Percentiles rank a stretch among this genome's conserved stretches.
phyloP scores from a whole-genome alignment of 2,888 invertebrate genomes.

The Tachina grossa region DNA sequence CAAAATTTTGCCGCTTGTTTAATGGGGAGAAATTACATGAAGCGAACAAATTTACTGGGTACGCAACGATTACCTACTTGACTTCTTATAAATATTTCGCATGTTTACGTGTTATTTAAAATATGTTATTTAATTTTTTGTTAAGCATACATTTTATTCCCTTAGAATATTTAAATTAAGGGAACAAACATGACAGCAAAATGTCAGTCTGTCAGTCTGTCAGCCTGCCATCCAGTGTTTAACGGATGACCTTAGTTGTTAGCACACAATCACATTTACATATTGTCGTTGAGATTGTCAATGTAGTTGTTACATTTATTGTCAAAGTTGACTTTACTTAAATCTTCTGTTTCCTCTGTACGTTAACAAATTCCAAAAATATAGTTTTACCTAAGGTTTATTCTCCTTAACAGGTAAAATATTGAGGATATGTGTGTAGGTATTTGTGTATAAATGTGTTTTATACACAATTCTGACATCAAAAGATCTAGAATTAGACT shows the following conservation, averaged over 20 bases:
- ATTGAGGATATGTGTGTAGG: background rate
- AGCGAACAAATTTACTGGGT: constrained; percentile 5
- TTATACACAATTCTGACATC: constrained; percentile 2
- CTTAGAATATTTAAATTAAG: constrained; percentile 40
- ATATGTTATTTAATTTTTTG: constrained; percentile 12
- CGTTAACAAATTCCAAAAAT: constrained; percentile 35
- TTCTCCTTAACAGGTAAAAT: constrained; percentile 17
- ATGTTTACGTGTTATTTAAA: constrained; percentile 35
- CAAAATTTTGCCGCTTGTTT: constrained; percentile 18
- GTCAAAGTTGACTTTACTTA: constrained; percentile 11
- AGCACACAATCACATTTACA: constrained; percentile 24
- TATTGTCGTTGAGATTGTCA: constrained; percentile 30
- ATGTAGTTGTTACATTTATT: constrained; percentile 9
- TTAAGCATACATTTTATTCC: constrained; percentile 32
- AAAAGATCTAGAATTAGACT: constrained; percentile 26
- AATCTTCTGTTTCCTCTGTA: constrained; percentile 4
- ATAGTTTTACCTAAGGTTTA: constrained; percentile 15
- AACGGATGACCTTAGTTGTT: constrained; percentile 28
- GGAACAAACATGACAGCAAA: background rate
- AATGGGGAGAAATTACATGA: constrained; percentile 14
- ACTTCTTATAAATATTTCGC: constrained; percentile 14
- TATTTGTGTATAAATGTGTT: background rate
- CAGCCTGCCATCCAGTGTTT: constrained; percentile 17
- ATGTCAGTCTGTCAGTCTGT: constrained; percentile 24
- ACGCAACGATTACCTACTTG: background rate